A percentile compares a stretch with the other conserved stretches of the same genome.
Conservation (phyloP, 2,113 vertebrate species). For the Semnornis frantzii region DNA sequence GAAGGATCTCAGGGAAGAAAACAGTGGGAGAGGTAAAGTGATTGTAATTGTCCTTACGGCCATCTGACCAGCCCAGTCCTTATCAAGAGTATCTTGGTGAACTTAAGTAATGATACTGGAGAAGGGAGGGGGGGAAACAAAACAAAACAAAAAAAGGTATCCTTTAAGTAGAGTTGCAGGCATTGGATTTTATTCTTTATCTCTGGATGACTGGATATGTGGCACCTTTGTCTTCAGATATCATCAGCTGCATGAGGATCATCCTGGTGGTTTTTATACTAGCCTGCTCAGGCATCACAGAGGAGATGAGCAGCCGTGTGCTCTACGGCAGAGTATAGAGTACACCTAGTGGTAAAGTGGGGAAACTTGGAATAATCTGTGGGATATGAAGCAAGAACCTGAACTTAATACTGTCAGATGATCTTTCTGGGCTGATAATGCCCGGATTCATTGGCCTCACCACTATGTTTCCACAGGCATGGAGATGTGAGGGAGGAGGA, state of each 20-base stretch:
- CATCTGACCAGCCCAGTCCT: not conserved
- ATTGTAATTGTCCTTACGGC: not conserved
- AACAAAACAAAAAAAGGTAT: accelerated
- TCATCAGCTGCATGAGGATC: not conserved
- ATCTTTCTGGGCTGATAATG: slow-evolving; percentile 55
- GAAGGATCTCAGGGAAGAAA: not conserved
- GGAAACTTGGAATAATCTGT: slow-evolving; percentile 38
- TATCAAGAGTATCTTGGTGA: not conserved
- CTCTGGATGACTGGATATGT: not conserved
- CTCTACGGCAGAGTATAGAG: slow-evolving; percentile 2
- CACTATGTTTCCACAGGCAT: not conserved
- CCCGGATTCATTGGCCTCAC: slow-evolving; percentile 20
- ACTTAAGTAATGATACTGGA: not conserved
- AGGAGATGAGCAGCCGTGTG: not conserved
- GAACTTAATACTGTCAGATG: slow-evolving; percentile 41
- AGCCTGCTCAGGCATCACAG: not conserved
- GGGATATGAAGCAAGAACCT: slow-evolving; percentile 27
- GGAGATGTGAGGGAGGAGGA: slow-evolving; percentile 19
- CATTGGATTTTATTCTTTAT: not conserved
- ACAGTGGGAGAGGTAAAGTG: not conserved
- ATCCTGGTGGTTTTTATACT: not conserved
- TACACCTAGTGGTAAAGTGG: slow-evolving; percentile 58
- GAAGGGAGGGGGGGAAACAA: not conserved
- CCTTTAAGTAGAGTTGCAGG: not conserved
- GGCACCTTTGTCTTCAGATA: not conserved